A percentile compares a stretch with the other conserved stretches of the same genome.
Evolutionary conservation across 1,140 invertebrate genomes (phyloP).

Genomic region (Heliconius hewitsoni): DNA sequence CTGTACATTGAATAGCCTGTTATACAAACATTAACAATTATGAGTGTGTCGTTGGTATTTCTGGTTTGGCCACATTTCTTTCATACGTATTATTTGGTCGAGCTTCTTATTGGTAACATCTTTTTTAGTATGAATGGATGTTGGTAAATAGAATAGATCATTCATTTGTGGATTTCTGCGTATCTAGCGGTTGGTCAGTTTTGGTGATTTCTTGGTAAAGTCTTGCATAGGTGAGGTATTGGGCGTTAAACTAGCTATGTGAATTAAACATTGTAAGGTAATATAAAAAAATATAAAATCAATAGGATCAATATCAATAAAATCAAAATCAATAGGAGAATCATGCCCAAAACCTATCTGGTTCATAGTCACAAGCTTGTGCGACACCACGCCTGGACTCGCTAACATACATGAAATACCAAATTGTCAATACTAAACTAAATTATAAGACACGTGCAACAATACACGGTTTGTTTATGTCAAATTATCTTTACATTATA

Average conservation of each 20-base stretch:
- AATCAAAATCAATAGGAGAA: too few relatives aligned
- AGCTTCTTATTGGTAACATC: neutral
- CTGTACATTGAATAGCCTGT: slow-evolving; percentile 11
- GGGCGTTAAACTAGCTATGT: too few relatives aligned
- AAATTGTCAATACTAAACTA: too few relatives aligned
- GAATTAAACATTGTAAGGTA: too few relatives aligned
- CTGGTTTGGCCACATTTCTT: slow-evolving; percentile 9
- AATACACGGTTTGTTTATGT: neutral
- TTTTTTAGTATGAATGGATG: neutral
- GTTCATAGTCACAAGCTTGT: too few relatives aligned
- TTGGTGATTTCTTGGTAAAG: neutral
- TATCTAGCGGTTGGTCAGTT: neutral
- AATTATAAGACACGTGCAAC: neutral
- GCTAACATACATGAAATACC: too few relatives aligned
- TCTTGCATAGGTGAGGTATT: neutral
- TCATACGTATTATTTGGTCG: neutral
- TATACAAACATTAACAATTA: slow-evolving; percentile 66
- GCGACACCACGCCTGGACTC: too few relatives aligned
- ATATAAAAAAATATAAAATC: too few relatives aligned
- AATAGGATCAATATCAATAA: too few relatives aligned
- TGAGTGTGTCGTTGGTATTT: slow-evolving; percentile 8
- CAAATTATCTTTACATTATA: slow-evolving; percentile 19
- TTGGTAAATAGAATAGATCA: neutral
- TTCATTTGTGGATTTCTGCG: neutral
- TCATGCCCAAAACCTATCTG: too few relatives aligned